Evolutionary conservation across 2,888 invertebrate species (phyloP).

Genomic region (Carcina quercana): DNA sequence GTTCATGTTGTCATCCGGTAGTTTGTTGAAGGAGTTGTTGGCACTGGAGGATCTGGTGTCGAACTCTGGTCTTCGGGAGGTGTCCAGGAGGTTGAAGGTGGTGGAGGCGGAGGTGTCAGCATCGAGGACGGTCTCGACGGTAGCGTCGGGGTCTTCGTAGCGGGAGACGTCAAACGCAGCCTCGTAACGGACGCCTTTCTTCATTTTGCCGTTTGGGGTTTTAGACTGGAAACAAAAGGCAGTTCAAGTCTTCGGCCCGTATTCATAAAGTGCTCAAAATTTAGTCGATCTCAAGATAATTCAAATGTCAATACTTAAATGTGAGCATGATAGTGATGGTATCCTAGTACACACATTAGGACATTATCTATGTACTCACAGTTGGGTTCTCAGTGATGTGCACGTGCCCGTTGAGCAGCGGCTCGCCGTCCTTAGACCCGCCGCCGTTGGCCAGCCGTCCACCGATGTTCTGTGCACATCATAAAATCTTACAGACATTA

Average conservation of each 20-base stretch:
- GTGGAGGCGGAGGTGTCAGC: constrained; percentile 25
- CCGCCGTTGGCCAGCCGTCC: constrained; percentile 55
- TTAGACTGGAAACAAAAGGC: constrained; percentile 42
- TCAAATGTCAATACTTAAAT: too few species aligned
- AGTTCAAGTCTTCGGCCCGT: too few species aligned
- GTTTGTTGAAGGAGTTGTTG: constrained; percentile 42
- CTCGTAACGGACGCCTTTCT: constrained; percentile 37
- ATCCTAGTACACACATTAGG: too few species aligned
- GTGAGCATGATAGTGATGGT: too few species aligned
- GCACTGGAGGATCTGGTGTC: constrained; percentile 23
- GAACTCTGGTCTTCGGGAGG: constrained; percentile 39
- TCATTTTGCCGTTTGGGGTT: constrained; percentile 54
- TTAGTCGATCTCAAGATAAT: too few species aligned
- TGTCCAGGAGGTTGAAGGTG: constrained; percentile 40
- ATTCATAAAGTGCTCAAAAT: too few species aligned
- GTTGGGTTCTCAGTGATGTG: constrained; percentile 81
- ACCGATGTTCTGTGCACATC: constrained; percentile 35
- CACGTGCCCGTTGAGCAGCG: constrained; percentile 74
- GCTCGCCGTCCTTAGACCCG: constrained; percentile 51
- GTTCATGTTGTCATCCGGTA: constrained; percentile 68
- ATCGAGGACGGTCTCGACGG: constrained; percentile 42
- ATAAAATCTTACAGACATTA: constrained; percentile 18
- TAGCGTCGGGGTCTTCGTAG: constrained; percentile 40
- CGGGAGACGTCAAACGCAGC: constrained; percentile 50
- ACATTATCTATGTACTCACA: too few species aligned